Conservation (phyloP, 2,797 vertebrate genomes). For the Margarornis squamiger region DNA sequence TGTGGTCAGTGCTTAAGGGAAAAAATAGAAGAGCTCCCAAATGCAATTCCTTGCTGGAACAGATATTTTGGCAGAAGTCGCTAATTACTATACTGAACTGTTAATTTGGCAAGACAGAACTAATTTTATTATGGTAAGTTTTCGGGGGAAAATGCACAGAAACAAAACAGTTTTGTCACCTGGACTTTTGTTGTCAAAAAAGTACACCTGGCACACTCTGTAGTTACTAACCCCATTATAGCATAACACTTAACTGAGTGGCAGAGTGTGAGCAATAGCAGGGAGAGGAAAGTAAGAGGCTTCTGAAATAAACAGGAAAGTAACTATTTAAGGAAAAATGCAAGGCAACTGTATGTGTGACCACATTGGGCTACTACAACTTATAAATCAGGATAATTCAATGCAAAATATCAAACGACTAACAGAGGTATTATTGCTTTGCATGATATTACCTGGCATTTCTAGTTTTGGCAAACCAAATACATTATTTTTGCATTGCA, state of each 20-base stretch:
- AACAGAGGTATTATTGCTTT: neutral
- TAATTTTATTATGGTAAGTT: conserved; percentile 50
- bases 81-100: conserved; percentile 66
- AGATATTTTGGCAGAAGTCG: conserved; percentile 66
- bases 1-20: conserved; percentile 68
- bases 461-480: neutral
- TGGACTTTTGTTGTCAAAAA: conserved; percentile 30
- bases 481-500: neutral
- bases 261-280: neutral
- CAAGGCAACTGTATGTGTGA: neutral
- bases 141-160: conserved; percentile 43
- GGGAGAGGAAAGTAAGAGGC: neutral
- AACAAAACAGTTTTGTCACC: conserved; percentile 44
- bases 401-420: neutral
- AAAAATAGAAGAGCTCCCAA: conserved; percentile 61
- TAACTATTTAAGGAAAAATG: neutral
- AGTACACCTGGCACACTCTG: neutral
- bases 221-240: neutral
- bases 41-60: conserved; percentile 58
- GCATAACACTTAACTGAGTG: neutral
- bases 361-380: neutral
- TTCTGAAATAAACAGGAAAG: neutral
- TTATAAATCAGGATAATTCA: neutral
- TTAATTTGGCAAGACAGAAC: conserved; percentile 59
- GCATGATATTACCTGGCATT: neutral